A percentile compares a stretch with the other conserved stretches of the same genome.
Evolutionary conservation across 2,888 invertebrate species (phyloP).

Genomic region (Oxystoma pomonae): DNA sequence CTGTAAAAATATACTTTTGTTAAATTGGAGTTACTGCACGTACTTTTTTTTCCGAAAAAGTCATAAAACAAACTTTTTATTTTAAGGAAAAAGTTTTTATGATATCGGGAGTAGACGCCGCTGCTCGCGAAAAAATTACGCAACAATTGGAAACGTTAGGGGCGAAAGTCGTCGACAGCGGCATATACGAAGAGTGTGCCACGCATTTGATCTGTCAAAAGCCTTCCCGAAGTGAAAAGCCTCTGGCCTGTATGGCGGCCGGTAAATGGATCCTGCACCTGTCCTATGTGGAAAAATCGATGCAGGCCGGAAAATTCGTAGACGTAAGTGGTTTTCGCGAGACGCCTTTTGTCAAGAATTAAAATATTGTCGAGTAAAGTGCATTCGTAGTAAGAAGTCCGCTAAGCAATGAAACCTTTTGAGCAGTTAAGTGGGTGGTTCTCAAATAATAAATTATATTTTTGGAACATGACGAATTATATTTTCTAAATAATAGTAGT

Average conservation of each 20-base stretch:
- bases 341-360: too few species aligned
- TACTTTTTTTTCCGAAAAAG: too few species aligned
- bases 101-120: conserved; percentile 39
- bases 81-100: conserved; percentile 34
- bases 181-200: conserved; percentile 56
- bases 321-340: conserved; percentile 57
- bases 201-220: conserved; percentile 77
- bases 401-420: too few species aligned
- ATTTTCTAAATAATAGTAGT: too few species aligned
- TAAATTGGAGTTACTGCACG: too few species aligned
- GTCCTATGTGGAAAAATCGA: conserved; percentile 68
- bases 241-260: conserved; percentile 78
- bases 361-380: too few species aligned
- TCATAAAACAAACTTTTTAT: too few species aligned
- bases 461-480: too few species aligned
- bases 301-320: conserved; percentile 57
- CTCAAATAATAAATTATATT: too few species aligned
- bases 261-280: conserved; percentile 88
- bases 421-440: too few species aligned
- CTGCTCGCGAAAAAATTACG: conserved; percentile 28
- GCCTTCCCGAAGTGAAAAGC: conserved; percentile 80
- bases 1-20: too few species aligned
- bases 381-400: too few species aligned
- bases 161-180: conserved; percentile 57
- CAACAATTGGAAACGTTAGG: conserved; percentile 48